Conservation (phyloP, 2,797 vertebrate species). For the Malacoraja senta region DNA sequence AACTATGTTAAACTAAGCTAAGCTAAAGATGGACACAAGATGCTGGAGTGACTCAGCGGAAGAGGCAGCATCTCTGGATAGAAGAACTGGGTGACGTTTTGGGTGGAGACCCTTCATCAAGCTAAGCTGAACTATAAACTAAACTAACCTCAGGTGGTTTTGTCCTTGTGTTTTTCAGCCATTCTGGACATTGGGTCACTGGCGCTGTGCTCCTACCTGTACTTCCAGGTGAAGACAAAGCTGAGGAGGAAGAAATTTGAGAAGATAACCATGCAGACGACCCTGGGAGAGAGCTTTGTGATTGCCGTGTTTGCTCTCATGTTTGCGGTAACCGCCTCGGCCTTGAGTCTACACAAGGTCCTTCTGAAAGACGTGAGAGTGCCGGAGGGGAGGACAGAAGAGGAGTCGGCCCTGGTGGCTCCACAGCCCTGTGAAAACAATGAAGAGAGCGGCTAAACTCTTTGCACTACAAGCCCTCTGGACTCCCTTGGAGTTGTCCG, state of each 20-base stretch:
- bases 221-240: conserved; percentile 41
- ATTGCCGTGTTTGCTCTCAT: conserved; percentile 43
- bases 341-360: not conserved
- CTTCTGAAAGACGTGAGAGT: not conserved
- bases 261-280: not conserved
- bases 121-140: too few species aligned
- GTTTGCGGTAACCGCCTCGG: conserved; percentile 43
- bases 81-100: too few species aligned
- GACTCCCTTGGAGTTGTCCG: not conserved
- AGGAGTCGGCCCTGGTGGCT: not conserved
- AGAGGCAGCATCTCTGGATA: too few species aligned
- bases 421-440: not conserved
- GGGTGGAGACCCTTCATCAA: too few species aligned
- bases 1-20: too few species aligned
- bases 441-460: not conserved
- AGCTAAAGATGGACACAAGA: too few species aligned
- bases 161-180: not conserved
- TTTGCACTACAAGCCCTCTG: not conserved
- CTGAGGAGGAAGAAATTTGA: conserved; percentile 39
- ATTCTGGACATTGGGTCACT: conserved; percentile 33
- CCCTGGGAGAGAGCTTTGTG: conserved; percentile 47
- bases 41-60: too few species aligned
- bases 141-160: too few species aligned
- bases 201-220: conserved; percentile 42
- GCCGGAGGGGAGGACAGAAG: not conserved